Evolutionary conservation across 2,797 vertebrate species (phyloP).

Genomic region (Poecilia velifera): DNA sequence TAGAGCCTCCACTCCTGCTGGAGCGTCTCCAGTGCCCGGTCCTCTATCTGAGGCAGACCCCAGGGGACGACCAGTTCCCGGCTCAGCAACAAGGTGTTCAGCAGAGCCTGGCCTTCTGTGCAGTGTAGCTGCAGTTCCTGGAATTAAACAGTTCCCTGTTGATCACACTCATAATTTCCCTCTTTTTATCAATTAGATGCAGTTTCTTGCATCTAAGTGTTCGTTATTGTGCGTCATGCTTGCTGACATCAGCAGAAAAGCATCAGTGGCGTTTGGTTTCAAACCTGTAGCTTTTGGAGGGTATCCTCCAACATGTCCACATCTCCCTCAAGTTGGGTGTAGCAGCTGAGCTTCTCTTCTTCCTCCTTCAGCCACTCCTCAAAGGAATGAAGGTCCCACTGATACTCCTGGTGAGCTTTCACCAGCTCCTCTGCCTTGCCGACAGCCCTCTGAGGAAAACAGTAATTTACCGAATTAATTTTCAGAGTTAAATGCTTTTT

Average conservation of each 20-base stretch:
- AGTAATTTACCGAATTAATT: not conserved
- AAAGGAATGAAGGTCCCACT: constrained; percentile 88
- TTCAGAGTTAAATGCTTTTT: not conserved
- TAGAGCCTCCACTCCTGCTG: constrained; percentile 92
- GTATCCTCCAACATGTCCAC: constrained; percentile 86
- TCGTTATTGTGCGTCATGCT: not conserved
- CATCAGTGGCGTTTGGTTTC: not conserved
- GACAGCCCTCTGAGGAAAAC: constrained; percentile 82
- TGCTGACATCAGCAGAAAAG: not conserved
- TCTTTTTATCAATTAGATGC: not conserved
- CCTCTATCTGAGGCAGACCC: constrained; percentile 91
- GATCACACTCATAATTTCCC: not conserved
- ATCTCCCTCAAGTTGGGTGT: constrained; percentile 89
- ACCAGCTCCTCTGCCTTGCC: constrained; percentile 88
- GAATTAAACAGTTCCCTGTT: constrained; percentile 13
- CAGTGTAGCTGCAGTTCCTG: constrained; percentile 91
- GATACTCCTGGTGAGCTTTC: constrained; percentile 90
- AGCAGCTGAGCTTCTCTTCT: constrained; percentile 87
- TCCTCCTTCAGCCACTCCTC: constrained; percentile 93
- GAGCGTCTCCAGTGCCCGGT: constrained; percentile 87
- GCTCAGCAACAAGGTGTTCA: constrained; percentile 84
- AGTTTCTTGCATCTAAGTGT: not conserved
- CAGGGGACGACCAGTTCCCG: constrained; percentile 89
- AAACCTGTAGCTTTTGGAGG: constrained; percentile 89
- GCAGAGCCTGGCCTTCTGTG: constrained; percentile 89